Evolutionary conservation across 2,113 vertebrate genomes (phyloP), one percentile per base, ranked within the genome.

Genomic region (Ahaetulla prasina): DNA sequence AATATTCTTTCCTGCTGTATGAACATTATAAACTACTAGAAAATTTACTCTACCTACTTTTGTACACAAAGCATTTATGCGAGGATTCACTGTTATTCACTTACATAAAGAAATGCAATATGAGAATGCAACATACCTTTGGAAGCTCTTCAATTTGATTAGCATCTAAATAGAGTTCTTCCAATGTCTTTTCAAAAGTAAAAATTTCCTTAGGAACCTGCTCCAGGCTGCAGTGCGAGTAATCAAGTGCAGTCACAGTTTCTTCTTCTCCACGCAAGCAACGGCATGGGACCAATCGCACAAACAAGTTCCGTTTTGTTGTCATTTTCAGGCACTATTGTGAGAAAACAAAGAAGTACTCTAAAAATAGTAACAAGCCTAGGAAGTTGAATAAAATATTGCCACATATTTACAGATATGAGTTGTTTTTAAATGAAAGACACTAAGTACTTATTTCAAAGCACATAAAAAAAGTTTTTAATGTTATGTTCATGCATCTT

Each of bases 61-160:
- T 54, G 16, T 54, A 52, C 49, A 74, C 20, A 68, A 16, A 91
- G 1, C 16, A 47, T 80, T 0, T 1, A 20, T 55, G 25, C 43
- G 14, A 25, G 35, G 35, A n/a, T 16, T 90, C n/a, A 39, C 20
- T 27, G 47, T 68, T n/a, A 20, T 50, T 74, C 86, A 16, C 50
- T 89, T 87, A 74, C n/a, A 57, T 9, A 52, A 20, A 39, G 43
- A 87, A 30, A 86, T 4, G 3, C 35, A 47, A 45, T 0, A 95
- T 94, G 94, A 91, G 6, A 54, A 92, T 96, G 97, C 98, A 92
- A 93, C 96, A 87, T 98, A 99, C 99, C 98, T 99, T 99, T 94
- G 99, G 99, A 98, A 99, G 98, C 95, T 99, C 99, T 97, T 99
- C 99, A 93, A 99, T 99, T 97, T 99, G 99, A 98, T 99, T 99